Base-by-base conservation (phyloP, 1,140 invertebrate genomes). In the Dendrolimus kikuchii region DNA sequence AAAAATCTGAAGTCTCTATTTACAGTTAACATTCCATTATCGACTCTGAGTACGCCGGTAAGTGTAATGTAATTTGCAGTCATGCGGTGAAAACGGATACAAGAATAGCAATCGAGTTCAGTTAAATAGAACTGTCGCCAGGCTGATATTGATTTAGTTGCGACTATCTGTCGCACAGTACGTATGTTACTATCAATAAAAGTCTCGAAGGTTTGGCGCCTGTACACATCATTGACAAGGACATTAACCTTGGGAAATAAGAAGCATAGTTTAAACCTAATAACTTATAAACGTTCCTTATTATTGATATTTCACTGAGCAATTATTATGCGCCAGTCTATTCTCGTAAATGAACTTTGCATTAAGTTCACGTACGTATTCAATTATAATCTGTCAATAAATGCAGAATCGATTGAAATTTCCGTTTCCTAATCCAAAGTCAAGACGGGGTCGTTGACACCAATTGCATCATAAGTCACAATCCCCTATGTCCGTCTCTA, bases 361-460 rank as follows among this genome's bases (percentile, higher is more conserved):
- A 23, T 23, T 2, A 1, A 23, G 23, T 23, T 23, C 23, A 38
- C 42, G 48, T 42, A 50, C 50, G 53, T 50, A 50, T 46, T 10
- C 40, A 40, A 46, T 39, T 56, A 23, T 23, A 23, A 23, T 23
- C 23, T 23, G 23, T 23, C 23, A 23, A 23, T 23, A 23, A 23
- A 3, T 23, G 23, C 42, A 43, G 4, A 43, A 43, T 43, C 23
- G 23, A 23, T 43, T 9, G 6, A 43, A 43, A 43, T 43, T n/a
- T 43, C 42, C 8, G 10, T n/a, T n/a, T n/a, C 5, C 42, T 9
- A 43, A 43, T 43, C 42, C 8, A n/a, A 8, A 43, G 42, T 43
- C 8, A 23, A 23, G 23, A 43, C 42, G 64, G 62, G 77, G 78
- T 77, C 78, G 66, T 78, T 81, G 78, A 81, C 78, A 77, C n/a